Percentiles rank a stretch among this genome's conserved stretches.
These are phyloP conservation scores for Littorina saxatilis DNA, from an alignment of 1,140 invertebrate species.

Conservation along the genomic window DNA sequence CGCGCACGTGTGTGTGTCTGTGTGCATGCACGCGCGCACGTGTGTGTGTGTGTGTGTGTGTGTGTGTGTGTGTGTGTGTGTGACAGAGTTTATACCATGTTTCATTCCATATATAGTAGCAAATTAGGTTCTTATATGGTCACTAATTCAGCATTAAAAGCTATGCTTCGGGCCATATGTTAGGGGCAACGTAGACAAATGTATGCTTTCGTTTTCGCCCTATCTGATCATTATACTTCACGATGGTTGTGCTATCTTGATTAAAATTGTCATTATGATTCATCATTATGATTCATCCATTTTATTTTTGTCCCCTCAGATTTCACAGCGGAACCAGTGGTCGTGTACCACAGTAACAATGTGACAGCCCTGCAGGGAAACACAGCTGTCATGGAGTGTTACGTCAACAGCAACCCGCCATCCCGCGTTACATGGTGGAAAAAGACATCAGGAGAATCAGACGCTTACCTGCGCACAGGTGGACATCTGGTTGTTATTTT, in stretches of 20 bases:
- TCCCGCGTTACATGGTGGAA: background rate
- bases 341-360: background rate
- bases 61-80: background rate
- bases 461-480: slow-evolving; percentile 1
- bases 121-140: too few relatives aligned
- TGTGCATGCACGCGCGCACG: background rate
- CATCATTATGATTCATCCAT: too few relatives aligned
- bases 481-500: too few relatives aligned
- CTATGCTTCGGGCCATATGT: too few relatives aligned
- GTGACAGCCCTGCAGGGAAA: background rate
- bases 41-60: background rate
- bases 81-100: too few relatives aligned
- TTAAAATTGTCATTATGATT: too few relatives aligned
- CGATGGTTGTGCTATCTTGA: too few relatives aligned
- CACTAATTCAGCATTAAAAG: too few relatives aligned
- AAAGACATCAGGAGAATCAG: background rate
- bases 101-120: too few relatives aligned
- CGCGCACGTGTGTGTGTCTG: background rate
- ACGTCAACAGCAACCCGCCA: background rate
- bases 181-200: too few relatives aligned
- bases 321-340: background rate
- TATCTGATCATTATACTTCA: too few relatives aligned
- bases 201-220: too few relatives aligned
- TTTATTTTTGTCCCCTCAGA: background rate
- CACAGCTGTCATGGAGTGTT: background rate